Conservation (phyloP, 2,797 vertebrate genomes). For the Simalia tracyae region DNA sequence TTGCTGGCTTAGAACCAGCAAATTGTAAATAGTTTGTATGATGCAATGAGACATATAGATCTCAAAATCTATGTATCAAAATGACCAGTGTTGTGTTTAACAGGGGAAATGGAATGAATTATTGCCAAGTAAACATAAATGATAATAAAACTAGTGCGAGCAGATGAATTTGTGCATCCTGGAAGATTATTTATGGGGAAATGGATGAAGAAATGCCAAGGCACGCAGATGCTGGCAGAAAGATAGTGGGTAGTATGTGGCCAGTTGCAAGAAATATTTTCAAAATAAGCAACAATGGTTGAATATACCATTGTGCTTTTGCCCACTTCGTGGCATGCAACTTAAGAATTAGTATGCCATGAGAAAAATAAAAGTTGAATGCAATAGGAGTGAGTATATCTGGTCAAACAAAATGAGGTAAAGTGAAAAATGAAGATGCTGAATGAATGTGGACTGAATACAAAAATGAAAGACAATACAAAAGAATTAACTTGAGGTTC, state of each 20-base stretch:
- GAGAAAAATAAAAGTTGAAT: neutral
- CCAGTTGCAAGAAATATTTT: neutral
- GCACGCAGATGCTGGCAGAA: neutral
- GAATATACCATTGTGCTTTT: neutral
- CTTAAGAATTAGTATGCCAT: neutral
- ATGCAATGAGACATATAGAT: neutral
- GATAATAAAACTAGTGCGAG: neutral
- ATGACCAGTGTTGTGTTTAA: neutral
- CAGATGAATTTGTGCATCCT: neutral
- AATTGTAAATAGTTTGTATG: neutral
- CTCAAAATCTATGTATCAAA: neutral
- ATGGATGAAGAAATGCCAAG: neutral
- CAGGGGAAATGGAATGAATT: neutral
- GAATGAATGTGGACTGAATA: neutral
- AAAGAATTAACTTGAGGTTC: neutral
- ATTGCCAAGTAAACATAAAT: neutral
- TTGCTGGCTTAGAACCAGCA: neutral
- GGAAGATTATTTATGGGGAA: neutral
- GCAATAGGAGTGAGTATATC: neutral
- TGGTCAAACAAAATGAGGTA: neutral
- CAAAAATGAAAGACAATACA: neutral
- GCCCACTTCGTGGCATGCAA: neutral
- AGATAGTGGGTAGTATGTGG: neutral
- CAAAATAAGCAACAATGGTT: neutral
- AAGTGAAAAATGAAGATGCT: neutral